Percentiles rank a stretch among this genome's conserved stretches.
Conservation (phyloP, 2,888 invertebrate species). For the Neocrepidodera transversa region DNA sequence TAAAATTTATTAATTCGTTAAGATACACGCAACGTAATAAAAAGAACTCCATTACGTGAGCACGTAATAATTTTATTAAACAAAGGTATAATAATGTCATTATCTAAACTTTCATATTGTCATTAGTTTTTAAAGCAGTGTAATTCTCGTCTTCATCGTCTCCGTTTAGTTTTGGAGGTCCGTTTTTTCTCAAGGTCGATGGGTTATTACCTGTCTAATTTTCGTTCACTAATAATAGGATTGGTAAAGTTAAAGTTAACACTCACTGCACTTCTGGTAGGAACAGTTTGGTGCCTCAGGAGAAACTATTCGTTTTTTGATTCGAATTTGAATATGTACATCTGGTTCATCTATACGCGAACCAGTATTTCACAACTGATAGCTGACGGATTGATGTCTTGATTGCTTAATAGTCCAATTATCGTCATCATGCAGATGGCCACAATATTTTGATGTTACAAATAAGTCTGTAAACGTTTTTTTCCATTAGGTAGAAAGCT, state of each 20-base stretch:
- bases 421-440: conserved; percentile 8
- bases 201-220: conserved; percentile 23
- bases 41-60: background rate
- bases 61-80: background rate
- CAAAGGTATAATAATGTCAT: conserved; percentile 5
- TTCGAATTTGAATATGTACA: conserved; percentile 31
- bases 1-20: background rate
- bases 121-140: background rate
- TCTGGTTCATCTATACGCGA: conserved; percentile 21
- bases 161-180: conserved; percentile 1
- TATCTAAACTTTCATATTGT: conserved; percentile 6
- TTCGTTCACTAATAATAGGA: conserved; percentile 26
- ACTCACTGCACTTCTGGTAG: conserved; percentile 29
- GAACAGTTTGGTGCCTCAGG: conserved; percentile 30
- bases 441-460: background rate
- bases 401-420: conserved; percentile 25
- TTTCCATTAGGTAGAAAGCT: too few species aligned
- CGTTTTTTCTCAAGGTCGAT: conserved; percentile 22
- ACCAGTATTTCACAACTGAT: conserved; percentile 28
- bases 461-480: too few species aligned
- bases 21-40: background rate
- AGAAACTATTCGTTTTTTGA: conserved; percentile 27
- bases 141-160: background rate
- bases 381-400: conserved; percentile 11
- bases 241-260: conserved; percentile 13